Base-by-base conservation (phyloP, 2,888 invertebrate genomes). In the Polyommatus iphigenia region DNA sequence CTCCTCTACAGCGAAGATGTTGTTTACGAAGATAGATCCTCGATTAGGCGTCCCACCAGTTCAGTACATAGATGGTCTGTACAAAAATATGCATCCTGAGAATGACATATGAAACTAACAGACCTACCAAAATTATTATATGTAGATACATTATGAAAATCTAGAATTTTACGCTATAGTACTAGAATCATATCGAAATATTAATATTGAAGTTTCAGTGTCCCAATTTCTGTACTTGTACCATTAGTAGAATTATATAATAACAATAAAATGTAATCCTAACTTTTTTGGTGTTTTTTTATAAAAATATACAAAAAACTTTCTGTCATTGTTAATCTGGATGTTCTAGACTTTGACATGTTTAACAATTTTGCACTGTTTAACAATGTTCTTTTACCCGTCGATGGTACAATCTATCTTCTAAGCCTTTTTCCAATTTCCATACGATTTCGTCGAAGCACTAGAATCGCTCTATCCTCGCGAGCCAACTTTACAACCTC, bases 301-400 rank as follows among this genome's bases (percentile, higher is more conserved):
- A 67, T 24, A 67, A 67, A 67, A 67, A 67, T 62, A 67, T 67
- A 29, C 15, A 67, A 67, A 67, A 67, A 67, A 8, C 59, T 13
- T 67, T 67, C 24, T 32, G 29, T 15, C 67, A 15, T 67, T 62
- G 59, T 62, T 62, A 20, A 62, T 5, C 67, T 5, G 29, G 29
- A 67, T 67, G 29, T 29, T 29, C 67, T 67, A 67, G 29, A 29
- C 62, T 62, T 24, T 20, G 59, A 18, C 20, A 29, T 29, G 29
- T 67, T 67, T 3, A 29, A 67, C 29, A 67, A 67, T 6, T 24
- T 62, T 62, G 20, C 20, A 67, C 67, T 6, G 67, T 67, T 29
- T 67, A 67, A 29, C 67, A 67, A 29, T 29, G 29, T 62, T 24
- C 67, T 29, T 24, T 67, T 29, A 67, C 29, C 67, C 67, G 3